A percentile compares a stretch with the other conserved stretches of the same genome.
Evolutionary conservation across 2,113 vertebrate species (phyloP).

Genomic region (Buteo buteo): DNA sequence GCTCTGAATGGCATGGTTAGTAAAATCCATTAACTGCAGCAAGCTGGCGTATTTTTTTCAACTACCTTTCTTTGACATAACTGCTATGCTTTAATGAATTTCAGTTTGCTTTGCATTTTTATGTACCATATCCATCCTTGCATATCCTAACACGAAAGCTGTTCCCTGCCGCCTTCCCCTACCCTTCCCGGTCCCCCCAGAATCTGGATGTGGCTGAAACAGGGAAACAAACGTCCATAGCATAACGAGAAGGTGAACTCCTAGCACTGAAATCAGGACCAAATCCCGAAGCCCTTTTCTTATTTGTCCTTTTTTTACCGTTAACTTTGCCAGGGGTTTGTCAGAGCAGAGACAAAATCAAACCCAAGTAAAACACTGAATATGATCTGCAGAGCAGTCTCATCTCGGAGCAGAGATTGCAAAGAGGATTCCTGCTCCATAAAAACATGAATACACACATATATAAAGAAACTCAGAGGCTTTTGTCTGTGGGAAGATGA

Average conservation of each 20-base stretch:
- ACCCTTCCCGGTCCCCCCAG: neutral
- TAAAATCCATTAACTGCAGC: neutral
- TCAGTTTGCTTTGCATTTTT: neutral
- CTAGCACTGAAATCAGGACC: neutral
- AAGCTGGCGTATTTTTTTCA: neutral
- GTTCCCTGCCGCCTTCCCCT: accelerated
- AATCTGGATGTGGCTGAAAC: neutral
- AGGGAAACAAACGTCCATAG: neutral
- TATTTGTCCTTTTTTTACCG: neutral
- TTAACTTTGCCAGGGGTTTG: neutral
- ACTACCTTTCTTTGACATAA: neutral
- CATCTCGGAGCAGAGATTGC: neutral
- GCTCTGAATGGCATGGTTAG: neutral
- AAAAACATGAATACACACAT: neutral
- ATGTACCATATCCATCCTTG: neutral
- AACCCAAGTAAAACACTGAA: neutral
- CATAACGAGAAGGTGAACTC: neutral
- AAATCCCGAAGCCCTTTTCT: neutral
- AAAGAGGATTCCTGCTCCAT: neutral
- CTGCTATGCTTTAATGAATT: neutral
- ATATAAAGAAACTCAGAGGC: neutral
- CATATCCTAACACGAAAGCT: neutral
- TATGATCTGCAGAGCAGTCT: neutral
- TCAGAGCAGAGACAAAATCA: neutral
- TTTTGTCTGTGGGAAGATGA: constrained; percentile 24